Percentiles rank a stretch among this genome's conserved stretches.
phyloP scores from a whole-genome alignment of 1,140 invertebrate genomes.

The Caenorhabditis remanei region DNA sequence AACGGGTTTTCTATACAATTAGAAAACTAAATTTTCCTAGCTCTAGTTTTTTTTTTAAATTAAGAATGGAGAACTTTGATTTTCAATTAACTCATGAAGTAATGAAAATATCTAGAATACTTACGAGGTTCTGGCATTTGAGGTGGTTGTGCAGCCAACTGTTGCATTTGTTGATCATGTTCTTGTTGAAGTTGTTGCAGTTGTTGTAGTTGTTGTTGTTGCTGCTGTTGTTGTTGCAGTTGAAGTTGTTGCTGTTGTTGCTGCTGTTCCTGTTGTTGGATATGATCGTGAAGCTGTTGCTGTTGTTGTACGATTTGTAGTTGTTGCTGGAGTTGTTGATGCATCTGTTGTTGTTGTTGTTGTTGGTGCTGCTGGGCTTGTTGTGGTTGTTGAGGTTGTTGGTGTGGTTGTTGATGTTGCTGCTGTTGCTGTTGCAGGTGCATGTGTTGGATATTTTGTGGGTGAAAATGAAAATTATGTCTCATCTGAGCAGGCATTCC shows the following conservation, averaged over 20 bases:
- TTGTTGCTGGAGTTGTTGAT: background rate
- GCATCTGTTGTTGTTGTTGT: background rate
- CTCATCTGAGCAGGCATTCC: no score
- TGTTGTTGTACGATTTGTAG: background rate
- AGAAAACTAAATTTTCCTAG: no score
- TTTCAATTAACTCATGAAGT: no score
- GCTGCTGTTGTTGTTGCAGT: background rate
- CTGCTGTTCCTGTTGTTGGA: background rate
- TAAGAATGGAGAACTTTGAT: no score
- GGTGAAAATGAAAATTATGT: no score
- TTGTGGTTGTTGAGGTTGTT: background rate
- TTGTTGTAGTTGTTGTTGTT: background rate
- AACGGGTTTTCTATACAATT: no score
- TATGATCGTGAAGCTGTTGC: background rate
- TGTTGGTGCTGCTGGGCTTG: background rate
- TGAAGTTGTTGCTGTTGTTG: background rate
- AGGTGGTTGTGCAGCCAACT: background rate
- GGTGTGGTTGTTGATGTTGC: background rate
- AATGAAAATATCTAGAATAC: background rate
- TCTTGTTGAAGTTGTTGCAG: background rate
- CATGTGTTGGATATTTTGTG: no score
- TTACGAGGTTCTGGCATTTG: background rate
- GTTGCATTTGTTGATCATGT: background rate
- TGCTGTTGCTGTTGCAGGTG: background rate
- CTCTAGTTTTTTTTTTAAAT: no score